Conservation (phyloP, 2,113 vertebrate genomes). For the Malurus cyaneus region DNA sequence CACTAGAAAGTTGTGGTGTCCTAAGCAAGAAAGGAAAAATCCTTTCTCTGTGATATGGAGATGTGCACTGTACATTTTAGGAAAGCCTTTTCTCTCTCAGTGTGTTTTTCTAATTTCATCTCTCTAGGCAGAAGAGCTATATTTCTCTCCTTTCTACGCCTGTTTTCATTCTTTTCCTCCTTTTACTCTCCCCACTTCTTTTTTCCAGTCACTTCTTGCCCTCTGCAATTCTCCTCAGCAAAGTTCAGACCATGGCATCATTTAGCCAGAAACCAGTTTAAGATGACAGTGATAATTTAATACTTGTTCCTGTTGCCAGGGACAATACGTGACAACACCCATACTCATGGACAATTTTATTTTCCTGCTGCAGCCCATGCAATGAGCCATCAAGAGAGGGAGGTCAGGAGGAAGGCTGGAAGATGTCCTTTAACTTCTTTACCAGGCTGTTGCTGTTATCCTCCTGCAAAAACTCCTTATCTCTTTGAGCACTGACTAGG, state of each 20-base stretch:
- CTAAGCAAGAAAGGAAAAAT: not conserved
- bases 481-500: not conserved
- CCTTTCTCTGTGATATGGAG: not conserved
- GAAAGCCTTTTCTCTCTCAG: not conserved
- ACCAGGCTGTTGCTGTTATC: not conserved
- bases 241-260: not conserved
- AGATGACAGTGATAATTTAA: not conserved
- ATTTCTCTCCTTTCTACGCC: not conserved
- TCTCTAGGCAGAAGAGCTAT: not conserved
- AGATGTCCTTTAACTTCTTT: not conserved
- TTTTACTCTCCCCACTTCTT: not conserved
- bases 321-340: not conserved
- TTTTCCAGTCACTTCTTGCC: not conserved
- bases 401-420: not conserved
- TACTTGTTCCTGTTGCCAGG: not conserved
- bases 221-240: not conserved
- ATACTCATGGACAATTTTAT: not conserved
- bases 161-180: not conserved
- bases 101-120: not conserved
- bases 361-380: not conserved
- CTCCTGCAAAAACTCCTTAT: not conserved
- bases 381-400: not conserved
- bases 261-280: not conserved
- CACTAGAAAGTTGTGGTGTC: not conserved
- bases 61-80: not conserved